phyloP scores from a whole-genome alignment of 1,140 invertebrate genomes.

The Euura saliciscinereae region DNA sequence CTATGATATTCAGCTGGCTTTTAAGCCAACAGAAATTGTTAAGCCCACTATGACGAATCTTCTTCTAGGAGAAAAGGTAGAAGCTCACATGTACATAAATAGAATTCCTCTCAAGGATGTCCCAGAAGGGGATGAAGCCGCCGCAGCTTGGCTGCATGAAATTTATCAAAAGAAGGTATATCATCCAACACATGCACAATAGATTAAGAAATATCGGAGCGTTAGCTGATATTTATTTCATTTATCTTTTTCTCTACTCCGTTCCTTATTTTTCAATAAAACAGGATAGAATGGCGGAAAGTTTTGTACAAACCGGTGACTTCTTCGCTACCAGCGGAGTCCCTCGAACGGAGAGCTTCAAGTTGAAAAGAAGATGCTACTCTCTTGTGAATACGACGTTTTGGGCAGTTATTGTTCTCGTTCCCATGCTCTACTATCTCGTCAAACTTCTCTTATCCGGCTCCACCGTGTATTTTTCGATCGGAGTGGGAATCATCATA shows the following conservation, averaged over 20 bases:
- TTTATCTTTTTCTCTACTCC: no score
- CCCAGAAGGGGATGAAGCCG: conserved; percentile 79
- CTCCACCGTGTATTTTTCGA: conserved; percentile 72
- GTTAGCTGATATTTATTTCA: no score
- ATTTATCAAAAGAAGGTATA: conserved; percentile 79
- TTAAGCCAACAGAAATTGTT: conserved; percentile 68
- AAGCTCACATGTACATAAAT: conserved; percentile 80
- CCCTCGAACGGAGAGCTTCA: conserved; percentile 64
- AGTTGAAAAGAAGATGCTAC: conserved; percentile 65
- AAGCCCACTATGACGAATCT: conserved; percentile 83
- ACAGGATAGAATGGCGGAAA: conserved; percentile 81
- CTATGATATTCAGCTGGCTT: conserved; percentile 84
- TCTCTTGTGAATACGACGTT: conserved; percentile 73
- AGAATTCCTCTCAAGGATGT: conserved; percentile 82
- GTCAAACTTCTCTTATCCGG: conserved; percentile 72
- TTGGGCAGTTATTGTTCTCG: conserved; percentile 74
- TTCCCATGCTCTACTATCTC: conserved; percentile 75
- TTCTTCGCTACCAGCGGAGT: conserved; percentile 80
- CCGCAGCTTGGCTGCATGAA: conserved; percentile 81
- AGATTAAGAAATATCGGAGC: no score
- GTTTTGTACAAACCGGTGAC: conserved; percentile 81
- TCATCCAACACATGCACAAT: no score
- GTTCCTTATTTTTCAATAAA: neutral
- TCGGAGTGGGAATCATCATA: conserved; percentile 69
- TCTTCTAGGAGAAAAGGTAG: conserved; percentile 76